Base-by-base conservation (phyloP, 2,888 invertebrate genomes). In the Torymus texanus region DNA sequence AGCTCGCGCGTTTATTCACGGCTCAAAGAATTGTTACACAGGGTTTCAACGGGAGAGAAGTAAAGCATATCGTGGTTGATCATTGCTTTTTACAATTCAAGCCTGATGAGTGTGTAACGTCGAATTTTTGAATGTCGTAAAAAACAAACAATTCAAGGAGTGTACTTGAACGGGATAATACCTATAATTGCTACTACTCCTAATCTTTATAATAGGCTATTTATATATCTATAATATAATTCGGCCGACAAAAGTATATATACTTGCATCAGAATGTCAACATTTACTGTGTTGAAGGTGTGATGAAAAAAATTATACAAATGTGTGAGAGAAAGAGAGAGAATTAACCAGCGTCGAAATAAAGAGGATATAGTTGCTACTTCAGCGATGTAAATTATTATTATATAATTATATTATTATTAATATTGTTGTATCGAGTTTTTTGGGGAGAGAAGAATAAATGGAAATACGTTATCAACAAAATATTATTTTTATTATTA, bases 341-440 rank as follows among this genome's bases (percentile, higher is more conserved):
- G 84, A 85, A 85, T 86, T 87, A 87, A 86, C 83, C 82, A 85
- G 87, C 87, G 88, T 88, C 86, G 85, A 87, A 83, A 83, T 83
- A 82, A 85, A 86, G 84, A 83, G 82, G 79, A 84, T 86, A 88
- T 88, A 88, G 88, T 88, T 89, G 88, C 87, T 86, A 86, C 86
- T 87, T 88, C 85, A 87, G 88, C 88, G 89, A 88, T 87, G 89
- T 89, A 89, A 89, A 89, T 89, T 90, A 89, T 88, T 87, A 88
- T 88, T 87, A 81, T 72, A 59, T 41, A 41, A 41, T 41, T 29
- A 29, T 72, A 72, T 53, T 75, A 78, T 75, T 72, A 81, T 78
- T 75, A 80, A 80, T 78, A 80, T 70, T 82, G 80, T 80, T 78
- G 80, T 82, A 80, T 75, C 73, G 85, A 88, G 79, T 87, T 85